Evolutionary conservation across 2,113 vertebrate species (phyloP), one percentile per base, ranked within the genome.

Genomic region (Bolborhynchus lineola): DNA sequence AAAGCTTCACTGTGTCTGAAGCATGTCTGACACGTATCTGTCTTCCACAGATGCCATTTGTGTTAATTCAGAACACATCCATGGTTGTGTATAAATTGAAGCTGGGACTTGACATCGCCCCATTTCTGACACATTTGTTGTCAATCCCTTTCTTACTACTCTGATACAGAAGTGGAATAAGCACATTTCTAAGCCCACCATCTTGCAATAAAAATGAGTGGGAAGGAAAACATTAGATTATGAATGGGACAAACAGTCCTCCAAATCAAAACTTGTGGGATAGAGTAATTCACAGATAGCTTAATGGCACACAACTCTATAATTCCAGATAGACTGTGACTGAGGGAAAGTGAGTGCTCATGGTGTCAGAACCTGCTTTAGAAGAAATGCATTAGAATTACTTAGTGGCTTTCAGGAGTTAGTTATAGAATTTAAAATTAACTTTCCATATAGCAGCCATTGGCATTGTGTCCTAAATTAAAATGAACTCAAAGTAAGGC

Each of bases 251-350:
- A 11, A 53, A 18, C 3, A 77, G 21, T 16, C 3, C 41, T 52
- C 37, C 26, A 57, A 29, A 13, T 1, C 17, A 63, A 81, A 67
- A 49, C 42, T 1, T 8, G 16, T 2, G 28, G 53, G 37, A 33
- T 2, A 82, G 23, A 11, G 41, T 33, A 47, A 16, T 9, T 41
- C 35, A 65, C 46, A 9, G 33, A 19, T 3, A 64, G 23, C 19
- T 41, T 17, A 50, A 53, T 0, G 3, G 25, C 53, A 80, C 15
- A 33, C 14, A 62, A 1, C 8, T 21, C 1, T 0, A 26, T 31
- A 63, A 67, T 31, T 79, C 77, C 81, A 72, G 42, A 16, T 20
- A 75, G 21, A 10, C 12, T 50, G 35, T 44, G 52, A 46, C 59
- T 7, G 24, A 39, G 12, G 33, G 6, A 53, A 62, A 78, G 26